Conservation (phyloP, 2,888 invertebrate genomes). For the Eledone cirrhosa region DNA sequence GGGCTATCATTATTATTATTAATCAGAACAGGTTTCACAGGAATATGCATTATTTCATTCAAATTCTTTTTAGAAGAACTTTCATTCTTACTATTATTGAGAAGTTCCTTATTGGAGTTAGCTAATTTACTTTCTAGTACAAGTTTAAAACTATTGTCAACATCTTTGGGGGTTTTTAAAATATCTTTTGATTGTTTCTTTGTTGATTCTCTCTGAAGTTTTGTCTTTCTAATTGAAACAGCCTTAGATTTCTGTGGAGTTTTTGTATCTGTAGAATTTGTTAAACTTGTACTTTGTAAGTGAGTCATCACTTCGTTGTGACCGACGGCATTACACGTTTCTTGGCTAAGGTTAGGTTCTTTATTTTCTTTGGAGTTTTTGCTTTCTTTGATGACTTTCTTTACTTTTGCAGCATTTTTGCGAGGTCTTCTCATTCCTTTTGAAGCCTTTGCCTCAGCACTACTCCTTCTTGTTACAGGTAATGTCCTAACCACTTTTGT, state of each 20-base stretch:
- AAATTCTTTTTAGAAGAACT: no score
- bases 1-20: no score
- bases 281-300: background rate
- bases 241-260: background rate
- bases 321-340: background rate
- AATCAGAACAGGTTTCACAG: no score
- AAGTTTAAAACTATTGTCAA: no score
- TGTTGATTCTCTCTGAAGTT: background rate
- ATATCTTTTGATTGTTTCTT: constrained; percentile 7
- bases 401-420: background rate
- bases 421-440: background rate
- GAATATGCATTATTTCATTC: no score
- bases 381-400: constrained; percentile 12
- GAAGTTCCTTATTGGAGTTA: no score
- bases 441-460: background rate
- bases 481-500: background rate
- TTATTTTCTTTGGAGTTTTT: constrained; percentile 17
- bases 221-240: background rate
- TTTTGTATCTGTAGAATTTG: background rate
- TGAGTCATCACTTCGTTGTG: background rate
- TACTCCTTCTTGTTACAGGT: constrained; percentile 15
- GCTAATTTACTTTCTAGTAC: no score
- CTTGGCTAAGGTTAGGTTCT: background rate
- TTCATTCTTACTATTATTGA: no score
- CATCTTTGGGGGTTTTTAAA: background rate